Evolutionary conservation across 1,140 invertebrate species (phyloP), one percentile per base, ranked within the genome.

Genomic region (Drosophila parabipectinata): DNA sequence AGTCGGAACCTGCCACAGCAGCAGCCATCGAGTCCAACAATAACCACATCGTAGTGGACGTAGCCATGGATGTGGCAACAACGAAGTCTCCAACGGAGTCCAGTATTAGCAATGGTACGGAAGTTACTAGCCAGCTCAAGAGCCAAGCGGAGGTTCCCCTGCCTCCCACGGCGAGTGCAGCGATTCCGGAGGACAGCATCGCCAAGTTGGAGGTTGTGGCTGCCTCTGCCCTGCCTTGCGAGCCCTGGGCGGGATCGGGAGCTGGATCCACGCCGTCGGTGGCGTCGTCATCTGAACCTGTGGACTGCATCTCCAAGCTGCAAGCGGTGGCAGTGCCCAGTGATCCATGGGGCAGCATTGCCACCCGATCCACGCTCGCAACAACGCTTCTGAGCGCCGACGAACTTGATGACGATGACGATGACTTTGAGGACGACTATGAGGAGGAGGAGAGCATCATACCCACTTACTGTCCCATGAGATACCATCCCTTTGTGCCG

Each of bases 381-480:
- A 93, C 93, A 10, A 93, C 93, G 5, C 76, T 93, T 37, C 88
- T 93, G 3, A 93, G 92, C 12, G 80, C 90, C 34, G 93, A 93
- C 60, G 92, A 93, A 53, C 47, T 91, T 57, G 91, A 92, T 54
- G 93, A 93, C 52, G 93, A 94, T 53, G 93, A 93, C 30, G 93
- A 93, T 66, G 93, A 94, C 58, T 94, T 94, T 28, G 93, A 94
- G 50, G 93, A 94, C 66, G 93, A 94, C 39, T 92, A 93, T 54
- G 91, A 92, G 69, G 92, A 93, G 71, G 92, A 92, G 55, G 92
- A 92, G 56, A 92, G 90, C 69, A 92, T 91, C 45, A 91, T 92
- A 75, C 88, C 91, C 57, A 92, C 90, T 52, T 92, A 92, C 54
- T 91, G 87, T 48, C 85, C 90, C 24, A 68, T 92, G 53, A 74